These are phyloP conservation scores for Cyprinodon diabolis DNA, from an alignment of 2,797 vertebrate genomes.

Conservation along the genomic window DNA sequence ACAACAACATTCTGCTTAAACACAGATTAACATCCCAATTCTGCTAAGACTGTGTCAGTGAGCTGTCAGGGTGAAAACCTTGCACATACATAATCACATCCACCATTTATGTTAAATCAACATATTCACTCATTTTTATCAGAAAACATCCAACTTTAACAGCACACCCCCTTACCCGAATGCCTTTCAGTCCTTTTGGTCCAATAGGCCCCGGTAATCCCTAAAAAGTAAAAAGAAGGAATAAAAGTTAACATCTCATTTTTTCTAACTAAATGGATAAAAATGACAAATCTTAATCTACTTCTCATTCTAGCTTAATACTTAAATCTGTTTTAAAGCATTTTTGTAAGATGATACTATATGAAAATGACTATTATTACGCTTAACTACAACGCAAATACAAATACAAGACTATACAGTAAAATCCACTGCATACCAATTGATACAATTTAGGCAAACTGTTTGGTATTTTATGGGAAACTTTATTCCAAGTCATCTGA, in stretches of 20 bases:
- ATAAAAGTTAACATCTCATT: conserved; percentile 22
- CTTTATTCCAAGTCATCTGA: conserved; percentile 48
- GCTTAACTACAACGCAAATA: neutral
- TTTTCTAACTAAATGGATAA: neutral
- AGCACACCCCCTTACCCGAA: conserved; percentile 66
- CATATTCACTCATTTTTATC: conserved; percentile 14
- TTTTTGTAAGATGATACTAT: neutral
- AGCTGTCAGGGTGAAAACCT: conserved; percentile 7
- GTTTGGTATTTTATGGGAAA: conserved; percentile 34
- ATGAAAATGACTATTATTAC: conserved; percentile 1
- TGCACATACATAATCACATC: conserved; percentile 14
- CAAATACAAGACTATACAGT: neutral
- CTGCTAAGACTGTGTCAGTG: conserved; percentile 20
- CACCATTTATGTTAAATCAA: conserved; percentile 27
- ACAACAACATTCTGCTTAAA: conserved; percentile 11
- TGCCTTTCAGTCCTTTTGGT: conserved; percentile 77
- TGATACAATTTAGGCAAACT: conserved; percentile 6
- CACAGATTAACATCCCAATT: conserved; percentile 9
- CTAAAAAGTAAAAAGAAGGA: conserved; percentile 55
- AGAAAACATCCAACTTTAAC: conserved; percentile 8
- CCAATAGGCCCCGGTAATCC: conserved; percentile 81
- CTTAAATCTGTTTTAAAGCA: neutral
- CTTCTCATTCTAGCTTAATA: neutral
- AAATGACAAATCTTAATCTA: conserved; percentile 1
- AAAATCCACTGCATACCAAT: neutral